Evolutionary conservation across 2,888 invertebrate species (phyloP).

Genomic region (Hartigia nigra): DNA sequence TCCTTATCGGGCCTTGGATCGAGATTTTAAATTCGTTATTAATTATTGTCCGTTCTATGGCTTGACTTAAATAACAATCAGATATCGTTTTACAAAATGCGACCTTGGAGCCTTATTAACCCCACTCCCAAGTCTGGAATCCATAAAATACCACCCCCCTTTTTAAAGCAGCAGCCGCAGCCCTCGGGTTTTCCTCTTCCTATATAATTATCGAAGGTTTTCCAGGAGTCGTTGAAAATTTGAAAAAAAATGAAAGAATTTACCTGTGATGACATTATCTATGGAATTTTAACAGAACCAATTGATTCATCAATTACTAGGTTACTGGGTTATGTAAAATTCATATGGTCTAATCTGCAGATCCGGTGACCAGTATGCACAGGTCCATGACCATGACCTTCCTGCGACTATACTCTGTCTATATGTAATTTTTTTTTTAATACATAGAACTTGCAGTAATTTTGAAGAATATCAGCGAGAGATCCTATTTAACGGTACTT

Average conservation of each 20-base stretch:
- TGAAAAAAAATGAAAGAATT: background rate
- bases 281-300: background rate
- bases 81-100: background rate
- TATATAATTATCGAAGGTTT: background rate
- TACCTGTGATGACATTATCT: background rate
- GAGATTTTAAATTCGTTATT: constrained; percentile 5
- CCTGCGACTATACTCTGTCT: constrained; percentile 33
- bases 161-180: background rate
- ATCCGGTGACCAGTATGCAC: constrained; percentile 18
- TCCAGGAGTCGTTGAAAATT: background rate
- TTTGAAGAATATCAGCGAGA: background rate
- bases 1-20: constrained; percentile 6
- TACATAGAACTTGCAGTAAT: background rate
- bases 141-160: background rate
- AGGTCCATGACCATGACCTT: constrained; percentile 53
- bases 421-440: constrained; percentile 31
- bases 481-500: background rate
- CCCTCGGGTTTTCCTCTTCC: background rate
- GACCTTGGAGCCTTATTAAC: background rate
- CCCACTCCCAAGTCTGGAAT: background rate
- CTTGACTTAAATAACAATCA: constrained; percentile 2
- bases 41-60: background rate
- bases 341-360: background rate
- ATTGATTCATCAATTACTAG: background rate
- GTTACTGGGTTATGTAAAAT: background rate